These are phyloP conservation scores for Atta colombica DNA, from an alignment of 1,140 invertebrate genomes.

Conservation along the genomic window DNA sequence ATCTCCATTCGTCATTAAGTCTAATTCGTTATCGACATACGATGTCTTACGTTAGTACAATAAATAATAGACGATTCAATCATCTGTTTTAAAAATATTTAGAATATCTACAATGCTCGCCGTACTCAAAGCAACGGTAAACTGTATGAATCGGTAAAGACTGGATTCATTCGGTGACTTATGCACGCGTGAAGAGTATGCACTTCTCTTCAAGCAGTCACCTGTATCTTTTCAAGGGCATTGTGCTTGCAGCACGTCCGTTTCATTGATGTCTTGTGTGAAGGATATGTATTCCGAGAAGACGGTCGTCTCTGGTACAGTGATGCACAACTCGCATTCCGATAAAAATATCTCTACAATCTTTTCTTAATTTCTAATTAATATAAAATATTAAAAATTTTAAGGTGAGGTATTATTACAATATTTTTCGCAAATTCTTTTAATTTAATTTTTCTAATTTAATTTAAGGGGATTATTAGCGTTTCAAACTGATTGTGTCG, in stretches of 20 bases:
- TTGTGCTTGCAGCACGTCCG: constrained; percentile 15
- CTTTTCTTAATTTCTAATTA: not conserved
- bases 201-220: constrained; percentile 33
- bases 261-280: constrained; percentile 26
- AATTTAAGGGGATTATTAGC: too few relatives aligned
- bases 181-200: constrained; percentile 21
- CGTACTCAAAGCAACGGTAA: constrained; percentile 45
- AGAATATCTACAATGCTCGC: not conserved
- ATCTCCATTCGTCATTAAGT: not conserved
- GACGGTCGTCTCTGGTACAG: not conserved
- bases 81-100: not conserved
- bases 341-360: not conserved
- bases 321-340: constrained; percentile 32
- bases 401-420: not conserved
- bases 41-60: not conserved
- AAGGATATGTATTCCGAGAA: constrained; percentile 26
- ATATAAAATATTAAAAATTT: not conserved
- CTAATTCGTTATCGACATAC: not conserved
- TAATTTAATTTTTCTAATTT: too few relatives aligned
- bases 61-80: not conserved
- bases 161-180: constrained; percentile 39
- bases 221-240: constrained; percentile 38
- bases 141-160: constrained; percentile 34
- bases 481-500: too few relatives aligned
- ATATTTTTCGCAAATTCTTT: too few relatives aligned